phyloP scores from a whole-genome alignment of 2,888 invertebrate species.

The Mesodorylaimus sp. region DNA sequence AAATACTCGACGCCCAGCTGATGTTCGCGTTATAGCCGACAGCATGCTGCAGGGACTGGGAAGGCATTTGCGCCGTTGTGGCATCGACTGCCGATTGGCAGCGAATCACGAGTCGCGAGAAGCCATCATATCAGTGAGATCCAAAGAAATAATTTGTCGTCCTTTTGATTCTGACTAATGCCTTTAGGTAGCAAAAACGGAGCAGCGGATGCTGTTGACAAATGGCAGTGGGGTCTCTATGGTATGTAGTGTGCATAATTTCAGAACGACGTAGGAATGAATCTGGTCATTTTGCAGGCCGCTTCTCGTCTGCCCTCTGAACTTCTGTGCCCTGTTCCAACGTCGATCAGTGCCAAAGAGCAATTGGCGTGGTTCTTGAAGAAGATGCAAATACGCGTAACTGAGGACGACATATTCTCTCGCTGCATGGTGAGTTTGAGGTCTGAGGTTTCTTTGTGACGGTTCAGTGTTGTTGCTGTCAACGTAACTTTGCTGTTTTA shows the following conservation, averaged over 20 bases:
- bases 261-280: no score
- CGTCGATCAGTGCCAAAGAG: neutral
- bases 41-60: constrained; percentile 40
- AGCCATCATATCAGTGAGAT: constrained; percentile 10
- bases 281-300: constrained; percentile 16
- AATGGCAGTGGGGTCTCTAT: neutral
- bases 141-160: no score
- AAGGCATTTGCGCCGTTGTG: constrained; percentile 45
- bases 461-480: neutral
- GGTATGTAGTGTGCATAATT: no score
- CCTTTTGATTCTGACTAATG: neutral
- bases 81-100: constrained; percentile 42
- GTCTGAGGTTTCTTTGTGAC: neutral
- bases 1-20: no score
- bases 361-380: constrained; percentile 7
- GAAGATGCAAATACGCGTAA: neutral
- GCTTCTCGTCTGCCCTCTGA: neutral
- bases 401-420: constrained; percentile 8
- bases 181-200: neutral
- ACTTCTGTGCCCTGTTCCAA: neutral
- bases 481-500: neutral
- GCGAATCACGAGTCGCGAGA: constrained; percentile 39
- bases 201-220: neutral
- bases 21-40: constrained; percentile 42
- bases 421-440: constrained; percentile 8